Base-by-base conservation (phyloP, 2,888 invertebrate species). In the Chloromyia formosa region DNA sequence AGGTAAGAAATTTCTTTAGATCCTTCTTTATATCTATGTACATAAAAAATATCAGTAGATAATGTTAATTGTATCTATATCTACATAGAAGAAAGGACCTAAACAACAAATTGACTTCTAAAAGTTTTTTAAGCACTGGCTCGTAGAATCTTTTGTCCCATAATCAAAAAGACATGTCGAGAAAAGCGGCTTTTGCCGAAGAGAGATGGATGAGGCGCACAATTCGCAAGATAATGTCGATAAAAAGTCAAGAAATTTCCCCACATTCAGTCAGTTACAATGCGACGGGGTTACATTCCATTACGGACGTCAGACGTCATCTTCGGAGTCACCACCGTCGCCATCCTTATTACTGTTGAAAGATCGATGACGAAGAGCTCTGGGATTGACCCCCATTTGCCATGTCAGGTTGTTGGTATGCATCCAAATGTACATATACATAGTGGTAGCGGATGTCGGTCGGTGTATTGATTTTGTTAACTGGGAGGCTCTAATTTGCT, bases 351-450 rank as follows among this genome's bases (percentile, higher is more conserved):
- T 1, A 23, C 60, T n/a, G 60, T 22, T 23, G 61, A 14, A 23
- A 61, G 40, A 40, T 62, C 62, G 62, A 62, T 62, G 62, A 18
- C 40, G 40, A 40, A 40, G 7, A n/a, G 40, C 23, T 35, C 53
- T 69, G 27, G 18, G 23, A 69, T 69, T 69, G 68, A 69, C 68
- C 68, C 45, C 68, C 68, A 69, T 69, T 69, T 23, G 54, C 54
- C 27, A 54, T 69, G 68, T 69, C 68, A 69, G 54, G 27, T 27
- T 69, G 53, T 23, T 69, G 40, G 27, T 22, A 54, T 69, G 54
- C 54, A 53, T 69, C 53, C 68, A 69, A 69, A 69, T 69, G 45
- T 45, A 20, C 20, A 20, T 22, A 49, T 66, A 14, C 7, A 14
- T 27, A 10, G 4, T 2, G 18, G 18, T 56, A 60, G 14, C 3